phyloP scores from a whole-genome alignment of 2,113 vertebrate genomes.

The Leucopsar rothschildi region DNA sequence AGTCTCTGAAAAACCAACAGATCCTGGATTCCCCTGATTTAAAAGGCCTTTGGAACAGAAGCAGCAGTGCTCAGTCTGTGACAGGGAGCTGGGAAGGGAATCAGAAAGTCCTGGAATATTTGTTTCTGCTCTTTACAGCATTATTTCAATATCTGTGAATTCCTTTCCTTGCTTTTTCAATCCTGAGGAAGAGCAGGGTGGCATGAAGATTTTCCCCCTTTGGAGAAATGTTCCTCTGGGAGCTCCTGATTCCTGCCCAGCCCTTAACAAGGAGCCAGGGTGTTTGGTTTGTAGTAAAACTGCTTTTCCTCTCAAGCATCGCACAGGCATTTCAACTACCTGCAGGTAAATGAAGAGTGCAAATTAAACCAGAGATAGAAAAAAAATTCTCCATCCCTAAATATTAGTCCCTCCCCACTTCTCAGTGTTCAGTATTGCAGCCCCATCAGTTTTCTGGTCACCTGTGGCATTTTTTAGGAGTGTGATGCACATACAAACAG shows the following conservation, averaged over 20 bases:
- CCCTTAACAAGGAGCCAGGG: background rate
- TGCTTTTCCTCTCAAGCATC: background rate
- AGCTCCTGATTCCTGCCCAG: background rate
- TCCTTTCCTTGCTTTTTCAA: background rate
- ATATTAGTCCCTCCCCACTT: background rate
- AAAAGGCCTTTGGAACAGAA: background rate
- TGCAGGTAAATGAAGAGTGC: background rate
- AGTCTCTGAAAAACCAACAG: background rate
- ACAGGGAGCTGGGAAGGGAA: background rate
- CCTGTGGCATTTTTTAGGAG: background rate
- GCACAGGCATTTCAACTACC: background rate
- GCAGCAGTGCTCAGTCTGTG: background rate
- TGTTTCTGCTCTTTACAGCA: background rate
- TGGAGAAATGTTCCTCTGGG: background rate
- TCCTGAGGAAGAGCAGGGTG: background rate
- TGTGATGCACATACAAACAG: background rate
- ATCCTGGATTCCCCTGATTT: background rate
- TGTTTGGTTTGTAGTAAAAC: background rate
- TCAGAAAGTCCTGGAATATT: background rate
- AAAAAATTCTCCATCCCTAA: background rate
- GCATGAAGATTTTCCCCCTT: background rate
- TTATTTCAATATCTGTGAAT: background rate
- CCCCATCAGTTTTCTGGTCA: background rate
- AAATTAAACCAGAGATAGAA: background rate
- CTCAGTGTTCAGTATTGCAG: background rate